Evolutionary conservation across 2,797 vertebrate species (phyloP), one percentile per base, ranked within the genome.

Genomic region (Podarcis lilfordi): DNA sequence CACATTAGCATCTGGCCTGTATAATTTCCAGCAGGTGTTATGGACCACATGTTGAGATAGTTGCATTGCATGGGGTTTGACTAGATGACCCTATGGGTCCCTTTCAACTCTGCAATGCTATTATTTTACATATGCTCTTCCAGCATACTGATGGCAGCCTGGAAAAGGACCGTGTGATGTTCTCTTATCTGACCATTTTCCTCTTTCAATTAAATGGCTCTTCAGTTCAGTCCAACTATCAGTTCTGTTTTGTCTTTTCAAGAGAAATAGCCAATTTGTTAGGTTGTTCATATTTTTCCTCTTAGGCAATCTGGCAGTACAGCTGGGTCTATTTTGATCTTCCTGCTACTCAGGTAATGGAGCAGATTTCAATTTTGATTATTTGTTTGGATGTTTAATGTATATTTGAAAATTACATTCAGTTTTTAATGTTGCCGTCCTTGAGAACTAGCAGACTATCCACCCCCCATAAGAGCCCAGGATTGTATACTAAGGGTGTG

Each of bases 1-100:
- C 75, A 27, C 10, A n/a, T 76, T 66, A 82, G 71, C 71, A 76
- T 82, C 45, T 87, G 80, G 61, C 45, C 45, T 80, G 45, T 23
- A 25, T 82, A 82, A 75, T 81, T 87, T 75, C 27, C n/a, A 74
- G 69, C 27, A 87, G 80, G 71, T 45, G 80, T 66, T 80, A 55
- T 55, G 50, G 50, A 15, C 50, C 50, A 55, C 13, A 55, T 55
- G 50, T 55, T 55, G 50, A 15, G 50, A 15, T 55, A 55, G 50
- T 55, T 55, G 50, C 50, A 55, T 55, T 55, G 50, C 50, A 55
- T 55, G 50, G 50, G 50, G 50, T 15, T 55, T 55, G 50, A 55
- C 50, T 55, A 15, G 50, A 55, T 55, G 13, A 55, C 50, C 50
- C 50, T 55, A 15, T 55, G 50, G 50, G 50, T 55, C 50, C 50